Base-by-base conservation (phyloP, 2,797 vertebrate genomes). In the Selene dorsalis region DNA sequence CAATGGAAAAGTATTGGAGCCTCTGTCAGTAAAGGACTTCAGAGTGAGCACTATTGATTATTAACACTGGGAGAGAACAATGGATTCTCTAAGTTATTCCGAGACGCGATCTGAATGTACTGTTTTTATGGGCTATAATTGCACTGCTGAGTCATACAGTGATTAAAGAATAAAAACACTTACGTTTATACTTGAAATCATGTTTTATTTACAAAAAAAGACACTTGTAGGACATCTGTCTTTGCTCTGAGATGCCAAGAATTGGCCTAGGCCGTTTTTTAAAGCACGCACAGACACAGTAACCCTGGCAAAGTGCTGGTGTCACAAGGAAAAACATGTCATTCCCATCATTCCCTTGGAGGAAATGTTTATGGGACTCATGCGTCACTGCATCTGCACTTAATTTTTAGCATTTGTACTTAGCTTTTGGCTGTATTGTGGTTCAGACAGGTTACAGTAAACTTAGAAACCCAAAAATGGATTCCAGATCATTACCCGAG, bases 141-240 rank as follows among this genome's bases (percentile, higher is more conserved):
- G 7, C 26, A 45, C 38, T 18, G 26, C 13, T 61, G 52, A 60
- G 20, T 17, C 9, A 43, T 50, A 55, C 0, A 16, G 53, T 63
- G 38, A 71, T 70, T 28, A 47, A 59, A 63, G 12, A 58, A 52
- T 7, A 32, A 38, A 62, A 69, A 75, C 48, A 58, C 14, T 48
- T 13, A 56, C 65, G 3, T 8, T 68, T 47, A 16, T 72, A 63
- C 10, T 66, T 47, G 26, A 64, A 84, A 63, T 63, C 2, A 56
- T 24, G 41, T 87, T 91, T 91, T 86, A 90, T 89, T 89, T 45
- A 85, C 66, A 89, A 74, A 71, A 41, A 73, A 39, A 88, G 84
- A 81, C 83, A 88, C 84, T 79, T 87, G 28, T 64, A 47, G 6
- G 13, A 47, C 4, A 56, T 64, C 38, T 62, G 16, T 75, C 56